phyloP scores from a whole-genome alignment of 2,888 invertebrate species.

The Leptinotarsa tumamoca region DNA sequence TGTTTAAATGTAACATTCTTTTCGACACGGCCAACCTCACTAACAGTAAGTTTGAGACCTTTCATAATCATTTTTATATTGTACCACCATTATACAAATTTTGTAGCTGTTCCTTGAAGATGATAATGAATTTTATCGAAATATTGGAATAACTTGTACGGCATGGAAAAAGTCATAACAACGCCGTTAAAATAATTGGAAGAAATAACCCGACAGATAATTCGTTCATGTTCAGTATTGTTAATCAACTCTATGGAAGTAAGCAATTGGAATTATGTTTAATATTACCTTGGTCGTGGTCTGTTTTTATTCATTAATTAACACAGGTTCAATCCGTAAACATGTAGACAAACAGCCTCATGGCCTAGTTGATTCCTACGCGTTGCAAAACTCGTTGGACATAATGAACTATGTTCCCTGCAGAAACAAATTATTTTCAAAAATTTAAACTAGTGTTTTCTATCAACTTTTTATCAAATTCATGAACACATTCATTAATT shows the following conservation, averaged over 20 bases:
- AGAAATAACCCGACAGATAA: background rate
- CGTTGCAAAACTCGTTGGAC: background rate
- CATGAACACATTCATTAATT: too few relatives aligned
- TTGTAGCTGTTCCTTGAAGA: too few relatives aligned
- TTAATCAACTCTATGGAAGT: constrained; percentile 1
- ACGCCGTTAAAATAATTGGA: background rate
- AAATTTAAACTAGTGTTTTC: too few relatives aligned
- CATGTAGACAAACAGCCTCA: background rate
- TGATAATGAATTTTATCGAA: too few relatives aligned
- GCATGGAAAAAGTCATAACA: background rate
- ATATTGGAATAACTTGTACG: too few relatives aligned
- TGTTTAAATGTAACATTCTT: too few relatives aligned
- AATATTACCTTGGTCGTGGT: constrained; percentile 11
- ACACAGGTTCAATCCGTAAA: constrained; percentile 3
- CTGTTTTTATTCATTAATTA: constrained; percentile 6
- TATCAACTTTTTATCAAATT: too few relatives aligned
- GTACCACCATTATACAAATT: too few relatives aligned
- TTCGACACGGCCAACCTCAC: too few relatives aligned
- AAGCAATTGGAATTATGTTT: background rate
- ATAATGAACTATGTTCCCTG: background rate
- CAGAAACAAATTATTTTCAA: background rate
- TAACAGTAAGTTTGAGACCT: too few relatives aligned
- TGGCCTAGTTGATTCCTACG: background rate
- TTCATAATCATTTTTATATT: too few relatives aligned
- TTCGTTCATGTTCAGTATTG: background rate